Base-by-base conservation (phyloP, 2,888 invertebrate genomes). In the Thera obeliscata region DNA sequence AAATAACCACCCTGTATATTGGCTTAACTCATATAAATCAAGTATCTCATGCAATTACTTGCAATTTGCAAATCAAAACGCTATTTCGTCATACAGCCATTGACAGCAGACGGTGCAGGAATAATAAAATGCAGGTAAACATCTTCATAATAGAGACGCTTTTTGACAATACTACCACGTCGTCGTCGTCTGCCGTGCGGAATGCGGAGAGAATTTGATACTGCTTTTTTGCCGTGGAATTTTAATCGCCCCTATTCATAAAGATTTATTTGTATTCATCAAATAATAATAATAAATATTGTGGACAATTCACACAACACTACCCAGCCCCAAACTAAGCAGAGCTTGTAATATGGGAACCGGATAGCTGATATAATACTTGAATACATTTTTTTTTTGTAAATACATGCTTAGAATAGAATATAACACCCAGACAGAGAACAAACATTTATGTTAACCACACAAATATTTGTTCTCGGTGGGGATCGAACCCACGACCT, bases 141-240 rank as follows among this genome's bases (percentile, higher is more conserved):
- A 82, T 78, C 78, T 56, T 77, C 77, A 79, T 81, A 82, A 81
- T 84, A 78, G 77, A 78, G 76, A 74, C 75, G 76, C 77, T 76
- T 77, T 87, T 88, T 84, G 84, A 81, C 80, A 89, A 84, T 80
- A 88, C 72, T 68, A 68, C 79, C 90, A 89, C 89, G 90, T 89
- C 75, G 43, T 4, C 43, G 7, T 8, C 8, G 43, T 78, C 78
- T 78, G 71, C 78, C 76, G 72, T 79, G 76, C 67, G 71, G 82
- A 82, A 83, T 85, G 81, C 75, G 76, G 79, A 81, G 76, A 81
- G 81, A 82, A 81, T 82, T 79, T 69, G 76, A 77, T 81, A 78
- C 68, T 74, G 67, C 70, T 71, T 71, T 72, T 68, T 70, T 73
- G 72, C 74, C 64, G 69, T 73, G 85, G 88, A 87, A 89, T 90